Percentiles rank a stretch among this genome's conserved stretches.
Evolutionary conservation across 2,113 vertebrate genomes (phyloP).

Genomic region (Myotis yumanensis): DNA sequence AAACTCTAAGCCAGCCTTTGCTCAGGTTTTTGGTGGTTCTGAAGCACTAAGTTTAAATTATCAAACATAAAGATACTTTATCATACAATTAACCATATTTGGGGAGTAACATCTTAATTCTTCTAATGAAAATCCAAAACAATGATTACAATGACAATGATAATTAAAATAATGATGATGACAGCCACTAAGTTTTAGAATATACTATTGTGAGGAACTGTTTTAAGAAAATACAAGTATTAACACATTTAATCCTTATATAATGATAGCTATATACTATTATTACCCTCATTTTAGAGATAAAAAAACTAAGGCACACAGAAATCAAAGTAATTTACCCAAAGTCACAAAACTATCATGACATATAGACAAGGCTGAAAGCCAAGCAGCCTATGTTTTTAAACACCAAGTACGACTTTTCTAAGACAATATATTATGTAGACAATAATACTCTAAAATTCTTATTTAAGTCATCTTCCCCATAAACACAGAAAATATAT

Average conservation of each 20-base stretch:
- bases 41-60: background rate
- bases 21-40: constrained; percentile 11
- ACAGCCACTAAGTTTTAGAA: background rate
- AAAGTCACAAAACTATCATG: background rate
- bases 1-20: background rate
- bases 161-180: background rate
- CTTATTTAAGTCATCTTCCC: background rate
- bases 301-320: background rate
- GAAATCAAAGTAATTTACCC: background rate
- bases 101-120: background rate
- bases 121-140: constrained; percentile 10
- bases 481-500: background rate
- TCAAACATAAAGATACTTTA: background rate
- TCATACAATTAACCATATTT: background rate
- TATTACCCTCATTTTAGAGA: background rate
- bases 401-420: background rate
- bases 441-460: constrained; percentile 23
- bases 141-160: background rate
- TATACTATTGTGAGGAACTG: background rate
- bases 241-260: background rate
- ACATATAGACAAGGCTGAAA: background rate
- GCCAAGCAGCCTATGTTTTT: background rate
- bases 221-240: background rate
- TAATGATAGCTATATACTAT: background rate
- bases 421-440: background rate